phyloP scores from a whole-genome alignment of 2,797 vertebrate species.

The Thalassophryne amazonica region DNA sequence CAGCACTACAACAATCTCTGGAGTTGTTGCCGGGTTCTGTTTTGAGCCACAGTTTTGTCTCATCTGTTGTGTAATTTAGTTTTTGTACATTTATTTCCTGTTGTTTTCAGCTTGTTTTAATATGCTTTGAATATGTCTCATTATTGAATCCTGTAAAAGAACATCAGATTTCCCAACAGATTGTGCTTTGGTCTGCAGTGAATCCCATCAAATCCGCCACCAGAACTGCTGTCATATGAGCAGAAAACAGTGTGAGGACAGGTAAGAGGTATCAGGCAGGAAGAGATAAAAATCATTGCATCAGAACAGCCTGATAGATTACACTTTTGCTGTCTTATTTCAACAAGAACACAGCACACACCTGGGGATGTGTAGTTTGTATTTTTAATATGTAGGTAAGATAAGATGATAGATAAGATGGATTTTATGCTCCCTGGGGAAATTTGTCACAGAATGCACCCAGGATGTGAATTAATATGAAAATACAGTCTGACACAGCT shows the following conservation, averaged over 20 bases:
- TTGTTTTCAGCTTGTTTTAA: background rate
- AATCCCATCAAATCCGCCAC: slow-evolving; percentile 1
- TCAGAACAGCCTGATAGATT: background rate
- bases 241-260: background rate
- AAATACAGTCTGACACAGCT: slow-evolving; percentile 32
- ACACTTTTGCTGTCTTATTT: slow-evolving; percentile 23
- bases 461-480: slow-evolving; percentile 40
- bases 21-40: background rate
- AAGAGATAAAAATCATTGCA: background rate
- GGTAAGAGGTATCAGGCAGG: background rate
- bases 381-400: slow-evolving; percentile 43
- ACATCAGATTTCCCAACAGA: slow-evolving; percentile 5
- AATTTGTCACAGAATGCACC: slow-evolving; percentile 40
- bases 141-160: background rate
- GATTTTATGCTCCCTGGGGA: slow-evolving; percentile 50
- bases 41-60: background rate
- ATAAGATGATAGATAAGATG: slow-evolving; percentile 45
- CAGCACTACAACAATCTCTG: background rate
- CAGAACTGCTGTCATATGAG: background rate
- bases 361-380: slow-evolving; percentile 32
- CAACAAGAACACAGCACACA: slow-evolving; percentile 42
- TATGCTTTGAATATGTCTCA: background rate
- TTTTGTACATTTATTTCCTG: too few species aligned
- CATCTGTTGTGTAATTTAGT: too few species aligned
- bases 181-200: background rate